Base-by-base conservation (phyloP, 2,797 vertebrate species). In the Tragopan temminckii region DNA sequence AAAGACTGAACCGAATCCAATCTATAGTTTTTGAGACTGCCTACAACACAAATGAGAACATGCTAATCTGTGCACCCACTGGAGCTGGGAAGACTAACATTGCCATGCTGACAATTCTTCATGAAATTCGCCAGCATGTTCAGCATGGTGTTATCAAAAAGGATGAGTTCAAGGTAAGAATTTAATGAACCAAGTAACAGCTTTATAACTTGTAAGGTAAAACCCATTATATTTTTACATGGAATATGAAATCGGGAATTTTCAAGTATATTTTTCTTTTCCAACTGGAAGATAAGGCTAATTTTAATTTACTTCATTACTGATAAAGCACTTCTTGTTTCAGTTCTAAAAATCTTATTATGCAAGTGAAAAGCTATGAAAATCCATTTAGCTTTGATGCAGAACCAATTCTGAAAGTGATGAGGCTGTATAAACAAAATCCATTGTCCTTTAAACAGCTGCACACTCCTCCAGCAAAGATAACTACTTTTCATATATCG, bases 51-150 rank as follows among this genome's bases (percentile, higher is more conserved):
- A 99, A 99, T 5, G 99, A 99, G 95, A 99, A 99, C 96, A 98
- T 99, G 97, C 98, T 99, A 42, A 99, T 99, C 93, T 99, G 99
- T 31, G 99, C 99, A 38, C 99, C 99, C 23, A 99, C 99, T 6
- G 99, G 99, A 29, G 99, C 99, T 17, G 99, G 99, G 45, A 99
- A 99, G 97, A 99, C 99, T 43, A 99, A 99, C 97, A 99, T 99
- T 89, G 99, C 99, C 72, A 99, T 99, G 99, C 98, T 99, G 64
- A 98, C 99, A 5, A 97, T 99, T 75, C 98, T 99, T 24, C 99
- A 99, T 90, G 99, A 99, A 98, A 98, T 99, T 91, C 98, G 98
- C 58, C 99, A 99, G 96, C 99, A 99, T 92, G 96, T 99, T 93
- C 98, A 99, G 89, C 98, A 99, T 2, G 99, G 98, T 8, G 96